Evolutionary conservation across 2,797 vertebrate species (phyloP).

Genomic region (Arremon aurantiirostris): DNA sequence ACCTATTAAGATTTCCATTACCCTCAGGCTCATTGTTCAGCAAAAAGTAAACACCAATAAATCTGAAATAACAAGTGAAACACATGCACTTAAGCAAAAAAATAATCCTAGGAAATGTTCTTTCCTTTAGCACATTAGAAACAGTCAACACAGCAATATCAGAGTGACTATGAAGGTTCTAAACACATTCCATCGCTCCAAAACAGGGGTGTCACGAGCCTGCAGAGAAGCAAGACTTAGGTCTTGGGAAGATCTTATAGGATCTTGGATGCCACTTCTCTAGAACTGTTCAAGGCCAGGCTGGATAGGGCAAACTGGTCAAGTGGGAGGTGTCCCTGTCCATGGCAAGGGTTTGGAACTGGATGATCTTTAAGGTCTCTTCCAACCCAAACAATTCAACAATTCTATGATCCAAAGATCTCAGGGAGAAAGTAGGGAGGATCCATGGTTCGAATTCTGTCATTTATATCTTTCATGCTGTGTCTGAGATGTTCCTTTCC

Average conservation of each 20-base stretch:
- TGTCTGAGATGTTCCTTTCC: not conserved
- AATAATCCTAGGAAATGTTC: conserved; percentile 17
- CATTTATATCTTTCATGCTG: accelerated
- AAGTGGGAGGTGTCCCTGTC: not conserved
- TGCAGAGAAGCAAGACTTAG: not conserved
- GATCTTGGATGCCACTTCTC: not conserved
- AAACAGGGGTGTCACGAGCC: not conserved
- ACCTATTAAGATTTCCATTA: conserved; percentile 43
- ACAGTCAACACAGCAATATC: not conserved
- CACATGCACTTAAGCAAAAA: conserved; percentile 14
- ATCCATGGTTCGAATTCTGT: not conserved
- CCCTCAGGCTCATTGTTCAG: conserved; percentile 32
- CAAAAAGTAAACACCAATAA: conserved; percentile 42
- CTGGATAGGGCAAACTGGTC: not conserved
- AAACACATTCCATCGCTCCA: not conserved
- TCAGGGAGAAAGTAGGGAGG: not conserved
- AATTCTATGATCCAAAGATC: not conserved
- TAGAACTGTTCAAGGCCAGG: not conserved
- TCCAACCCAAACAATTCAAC: not conserved
- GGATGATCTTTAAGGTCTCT: not conserved
- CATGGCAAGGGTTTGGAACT: not conserved
- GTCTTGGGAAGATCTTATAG: not conserved
- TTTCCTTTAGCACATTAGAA: conserved; percentile 14
- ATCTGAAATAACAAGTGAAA: conserved; percentile 55
- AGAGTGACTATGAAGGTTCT: not conserved